Conservation (phyloP, 2,113 vertebrate species). For the Plestiodon gilberti region DNA sequence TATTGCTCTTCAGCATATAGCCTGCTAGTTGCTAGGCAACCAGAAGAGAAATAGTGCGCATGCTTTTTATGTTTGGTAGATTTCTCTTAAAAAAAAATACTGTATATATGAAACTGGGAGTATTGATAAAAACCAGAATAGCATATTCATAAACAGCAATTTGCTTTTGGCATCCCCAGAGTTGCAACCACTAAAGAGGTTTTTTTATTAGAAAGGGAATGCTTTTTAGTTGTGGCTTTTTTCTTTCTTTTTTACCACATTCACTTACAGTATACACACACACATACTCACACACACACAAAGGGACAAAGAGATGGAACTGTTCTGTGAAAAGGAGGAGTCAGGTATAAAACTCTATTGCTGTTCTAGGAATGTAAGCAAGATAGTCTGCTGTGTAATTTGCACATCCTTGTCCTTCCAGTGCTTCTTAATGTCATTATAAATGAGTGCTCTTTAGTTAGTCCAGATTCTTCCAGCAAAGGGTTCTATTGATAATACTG, state of each 20-base stretch:
- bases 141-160: conserved; percentile 57
- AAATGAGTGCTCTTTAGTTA: conserved; percentile 8
- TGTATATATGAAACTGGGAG: conserved; percentile 29
- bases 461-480: conserved; percentile 20
- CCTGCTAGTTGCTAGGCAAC: conserved; percentile 82
- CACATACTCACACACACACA: conserved; percentile 47
- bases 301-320: conserved; percentile 37
- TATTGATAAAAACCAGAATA: conserved; percentile 66
- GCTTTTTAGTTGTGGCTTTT: background rate
- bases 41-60: conserved; percentile 67
- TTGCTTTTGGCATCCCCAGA: conserved; percentile 34
- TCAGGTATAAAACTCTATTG: conserved; percentile 35
- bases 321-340: conserved; percentile 28
- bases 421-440: conserved; percentile 30
- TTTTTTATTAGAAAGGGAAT: conserved; percentile 32
- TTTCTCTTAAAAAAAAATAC: conserved; percentile 69
- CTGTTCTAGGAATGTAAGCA: conserved; percentile 48
- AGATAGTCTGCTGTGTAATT: conserved; percentile 21
- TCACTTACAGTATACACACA: conserved; percentile 2
- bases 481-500: conserved; percentile 2
- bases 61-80: conserved; percentile 69
- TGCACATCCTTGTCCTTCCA: conserved; percentile 38
- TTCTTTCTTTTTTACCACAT: background rate
- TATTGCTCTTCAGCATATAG: conserved; percentile 72
- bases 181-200: conserved; percentile 42